phyloP scores from a whole-genome alignment of 2,797 vertebrate species.

The Sebastes iracundus region DNA sequence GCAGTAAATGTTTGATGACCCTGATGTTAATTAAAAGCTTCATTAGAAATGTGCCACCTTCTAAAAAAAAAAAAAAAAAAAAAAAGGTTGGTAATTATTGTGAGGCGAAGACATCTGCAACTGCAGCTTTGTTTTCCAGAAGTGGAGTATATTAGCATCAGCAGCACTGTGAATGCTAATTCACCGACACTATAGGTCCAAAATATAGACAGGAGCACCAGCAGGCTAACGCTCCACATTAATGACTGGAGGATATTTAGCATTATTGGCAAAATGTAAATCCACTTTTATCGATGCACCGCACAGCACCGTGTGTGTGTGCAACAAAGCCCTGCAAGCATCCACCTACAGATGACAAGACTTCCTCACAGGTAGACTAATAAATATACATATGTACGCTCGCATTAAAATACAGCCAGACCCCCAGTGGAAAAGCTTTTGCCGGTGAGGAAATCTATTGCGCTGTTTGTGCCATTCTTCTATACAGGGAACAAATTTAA shows the following conservation, averaged over 20 bases:
- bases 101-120: constrained; percentile 59
- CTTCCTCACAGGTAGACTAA: constrained; percentile 34
- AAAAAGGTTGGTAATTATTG: constrained; percentile 43
- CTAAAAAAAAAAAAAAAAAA: neutral
- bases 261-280: constrained; percentile 84
- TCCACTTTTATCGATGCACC: constrained; percentile 71
- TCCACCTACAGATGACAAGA: constrained; percentile 42
- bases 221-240: constrained; percentile 56
- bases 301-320: constrained; percentile 33
- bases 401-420: constrained; percentile 49
- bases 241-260: constrained; percentile 77
- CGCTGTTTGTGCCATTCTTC: constrained; percentile 65
- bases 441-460: constrained; percentile 65
- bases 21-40: constrained; percentile 65
- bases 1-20: constrained; percentile 13
- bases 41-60: constrained; percentile 44
- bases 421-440: constrained; percentile 31
- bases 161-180: constrained; percentile 69
- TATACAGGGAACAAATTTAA: constrained; percentile 75
- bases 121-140: constrained; percentile 54
- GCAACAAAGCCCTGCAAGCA: constrained; percentile 27
- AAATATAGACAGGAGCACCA: constrained; percentile 60
- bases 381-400: constrained; percentile 33
- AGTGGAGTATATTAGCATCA: constrained; percentile 77
- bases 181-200: constrained; percentile 43